phyloP scores from a whole-genome alignment of 2,888 invertebrate genomes.

The Nomada flava region DNA sequence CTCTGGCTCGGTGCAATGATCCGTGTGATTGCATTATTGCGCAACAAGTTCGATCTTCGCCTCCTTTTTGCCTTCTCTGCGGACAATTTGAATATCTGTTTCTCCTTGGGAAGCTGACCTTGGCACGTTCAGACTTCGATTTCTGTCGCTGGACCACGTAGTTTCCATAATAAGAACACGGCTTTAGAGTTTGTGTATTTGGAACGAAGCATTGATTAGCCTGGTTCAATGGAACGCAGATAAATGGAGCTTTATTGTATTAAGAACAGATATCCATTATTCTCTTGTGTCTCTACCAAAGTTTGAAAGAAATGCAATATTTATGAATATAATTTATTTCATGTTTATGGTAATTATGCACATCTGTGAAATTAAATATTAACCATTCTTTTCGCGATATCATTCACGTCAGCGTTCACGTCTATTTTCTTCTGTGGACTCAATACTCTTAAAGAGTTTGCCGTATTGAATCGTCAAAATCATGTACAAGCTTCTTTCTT shows the following conservation, averaged over 20 bases:
- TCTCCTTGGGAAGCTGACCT: slow-evolving; percentile 25
- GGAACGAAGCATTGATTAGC: no score
- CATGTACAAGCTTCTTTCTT: not conserved
- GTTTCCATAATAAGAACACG: no score
- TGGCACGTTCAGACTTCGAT: slow-evolving; percentile 12
- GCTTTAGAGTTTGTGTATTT: no score
- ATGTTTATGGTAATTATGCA: no score
- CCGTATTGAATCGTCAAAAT: not conserved
- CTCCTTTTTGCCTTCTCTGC: not conserved
- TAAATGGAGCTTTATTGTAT: no score
- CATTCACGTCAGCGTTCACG: not conserved
- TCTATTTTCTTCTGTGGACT: not conserved
- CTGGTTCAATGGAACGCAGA: no score
- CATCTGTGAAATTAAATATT: not conserved
- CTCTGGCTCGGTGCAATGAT: slow-evolving; percentile 53
- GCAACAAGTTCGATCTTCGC: slow-evolving; percentile 49
- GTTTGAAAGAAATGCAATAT: not conserved
- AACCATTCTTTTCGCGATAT: not conserved
- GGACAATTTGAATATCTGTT: slow-evolving; percentile 47
- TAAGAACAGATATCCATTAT: no score
- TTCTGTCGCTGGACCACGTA: slow-evolving; percentile 8
- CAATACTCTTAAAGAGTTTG: not conserved
- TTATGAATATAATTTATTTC: not conserved
- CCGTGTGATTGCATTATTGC: slow-evolving; percentile 60
- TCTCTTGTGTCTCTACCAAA: no score